Percentiles rank a stretch among this genome's conserved stretches.
Evolutionary conservation across 2,113 vertebrate species (phyloP).

Genomic region (Cynopterus brachyotis): DNA sequence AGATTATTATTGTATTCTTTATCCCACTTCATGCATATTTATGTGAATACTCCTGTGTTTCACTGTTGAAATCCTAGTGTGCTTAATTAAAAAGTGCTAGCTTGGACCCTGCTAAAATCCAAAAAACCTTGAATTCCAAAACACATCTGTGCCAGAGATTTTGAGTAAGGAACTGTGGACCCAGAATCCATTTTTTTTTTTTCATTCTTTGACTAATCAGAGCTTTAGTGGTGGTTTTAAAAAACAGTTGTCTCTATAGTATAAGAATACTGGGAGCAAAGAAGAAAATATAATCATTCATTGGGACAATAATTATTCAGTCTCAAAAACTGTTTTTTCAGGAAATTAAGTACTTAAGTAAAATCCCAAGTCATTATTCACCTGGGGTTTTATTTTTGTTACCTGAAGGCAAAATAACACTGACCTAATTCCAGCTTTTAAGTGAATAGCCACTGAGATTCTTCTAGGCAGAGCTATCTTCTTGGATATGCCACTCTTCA

Average conservation of each 20-base stretch:
- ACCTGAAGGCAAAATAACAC: conserved; percentile 63
- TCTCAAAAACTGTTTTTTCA: conserved; percentile 4
- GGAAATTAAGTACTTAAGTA: conserved; percentile 63
- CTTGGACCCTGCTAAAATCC: neutral
- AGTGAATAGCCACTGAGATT: fast-evolving
- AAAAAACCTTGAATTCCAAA: neutral
- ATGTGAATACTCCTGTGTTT: neutral
- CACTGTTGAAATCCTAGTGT: neutral
- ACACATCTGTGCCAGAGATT: neutral
- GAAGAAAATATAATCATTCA: conserved; percentile 51
- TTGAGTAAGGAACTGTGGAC: neutral
- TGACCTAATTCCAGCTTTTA: neutral
- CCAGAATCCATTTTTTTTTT: neutral
- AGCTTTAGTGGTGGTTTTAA: neutral
- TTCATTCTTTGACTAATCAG: neutral
- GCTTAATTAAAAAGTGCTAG: neutral
- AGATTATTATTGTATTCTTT: neutral
- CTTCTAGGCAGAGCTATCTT: neutral
- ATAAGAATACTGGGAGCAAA: neutral
- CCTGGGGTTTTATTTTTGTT: conserved; percentile 52
- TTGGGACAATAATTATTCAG: conserved; percentile 51
- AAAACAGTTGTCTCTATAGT: neutral
- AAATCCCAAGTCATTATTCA: conserved; percentile 53
- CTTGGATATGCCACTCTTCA: neutral
- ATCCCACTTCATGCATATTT: neutral